Percentiles rank a stretch among this genome's conserved stretches.
These are phyloP conservation scores for Oceanodroma tethys DNA, from an alignment of 2,113 vertebrate species.

Conservation along the genomic window DNA sequence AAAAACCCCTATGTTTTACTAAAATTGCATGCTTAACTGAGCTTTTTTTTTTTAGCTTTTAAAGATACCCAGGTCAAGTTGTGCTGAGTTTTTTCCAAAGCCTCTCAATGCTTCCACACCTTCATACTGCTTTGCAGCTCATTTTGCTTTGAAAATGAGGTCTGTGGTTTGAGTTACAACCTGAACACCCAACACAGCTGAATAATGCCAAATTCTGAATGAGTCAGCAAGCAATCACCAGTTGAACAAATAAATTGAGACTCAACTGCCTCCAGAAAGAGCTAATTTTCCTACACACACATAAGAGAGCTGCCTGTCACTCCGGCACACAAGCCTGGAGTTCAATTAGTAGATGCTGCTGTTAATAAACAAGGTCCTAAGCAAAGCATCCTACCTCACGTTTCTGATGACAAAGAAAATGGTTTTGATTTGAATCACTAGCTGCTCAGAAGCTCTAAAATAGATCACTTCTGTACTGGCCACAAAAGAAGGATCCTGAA, in stretches of 20 bases:
- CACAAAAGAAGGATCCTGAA: background rate
- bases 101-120: background rate
- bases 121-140: background rate
- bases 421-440: background rate
- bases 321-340: accelerated
- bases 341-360: background rate
- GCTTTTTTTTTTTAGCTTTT: background rate
- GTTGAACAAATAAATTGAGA: background rate
- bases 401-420: background rate
- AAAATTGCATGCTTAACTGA: background rate
- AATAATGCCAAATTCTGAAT: background rate
- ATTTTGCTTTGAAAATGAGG: background rate
- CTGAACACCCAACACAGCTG: background rate
- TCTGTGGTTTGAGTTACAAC: background rate
- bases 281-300: background rate
- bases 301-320: background rate
- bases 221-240: background rate
- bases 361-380: background rate
- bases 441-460: background rate
- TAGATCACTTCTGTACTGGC: background rate
- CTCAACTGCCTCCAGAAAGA: background rate
- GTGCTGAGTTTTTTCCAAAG: background rate
- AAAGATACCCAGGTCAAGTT: background rate
- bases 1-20: background rate
- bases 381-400: background rate